Percentiles rank a stretch among this genome's conserved stretches.
Conservation (phyloP, 2,113 vertebrate species). For the Chitala chitala region DNA sequence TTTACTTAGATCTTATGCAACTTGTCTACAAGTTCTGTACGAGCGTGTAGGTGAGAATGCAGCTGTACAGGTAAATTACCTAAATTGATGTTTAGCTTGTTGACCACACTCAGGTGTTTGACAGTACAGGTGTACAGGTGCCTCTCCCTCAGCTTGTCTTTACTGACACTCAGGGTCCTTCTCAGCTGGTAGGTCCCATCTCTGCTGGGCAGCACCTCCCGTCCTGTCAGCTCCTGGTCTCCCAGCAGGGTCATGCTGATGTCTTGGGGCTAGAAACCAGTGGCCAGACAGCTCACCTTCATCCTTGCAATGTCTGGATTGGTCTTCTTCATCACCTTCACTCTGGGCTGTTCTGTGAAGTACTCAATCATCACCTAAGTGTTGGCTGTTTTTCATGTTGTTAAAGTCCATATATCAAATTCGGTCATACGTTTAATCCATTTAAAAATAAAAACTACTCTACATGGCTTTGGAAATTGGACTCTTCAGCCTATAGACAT, state of each 20-base stretch:
- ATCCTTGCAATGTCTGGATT: background rate
- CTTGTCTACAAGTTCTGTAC: too few species aligned
- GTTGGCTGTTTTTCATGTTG: too few species aligned
- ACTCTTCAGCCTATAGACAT: too few species aligned
- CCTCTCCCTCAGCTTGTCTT: slow-evolving; percentile 5
- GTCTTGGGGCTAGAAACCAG: slow-evolving; percentile 26
- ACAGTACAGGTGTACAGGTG: slow-evolving; percentile 26
- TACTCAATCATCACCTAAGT: too few species aligned
- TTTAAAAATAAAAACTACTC: too few species aligned
- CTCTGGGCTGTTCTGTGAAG: too few species aligned
- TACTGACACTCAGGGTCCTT: slow-evolving; percentile 13
- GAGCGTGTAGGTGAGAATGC: too few species aligned
- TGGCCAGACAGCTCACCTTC: slow-evolving; percentile 17
- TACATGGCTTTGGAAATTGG: too few species aligned
- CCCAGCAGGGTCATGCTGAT: slow-evolving; percentile 24
- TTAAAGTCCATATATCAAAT: too few species aligned
- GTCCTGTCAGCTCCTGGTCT: slow-evolving; percentile 22
- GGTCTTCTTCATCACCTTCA: background rate
- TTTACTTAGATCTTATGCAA: too few species aligned
- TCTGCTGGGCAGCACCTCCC: slow-evolving; percentile 28
- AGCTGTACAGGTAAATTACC: background rate
- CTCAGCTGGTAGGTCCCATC: slow-evolving; percentile 31
- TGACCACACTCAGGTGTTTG: slow-evolving; percentile 27
- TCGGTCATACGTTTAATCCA: too few species aligned
- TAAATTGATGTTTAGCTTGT: slow-evolving; percentile 14